Conservation (phyloP, 1,140 invertebrate genomes). For the Brachionus angularis region DNA sequence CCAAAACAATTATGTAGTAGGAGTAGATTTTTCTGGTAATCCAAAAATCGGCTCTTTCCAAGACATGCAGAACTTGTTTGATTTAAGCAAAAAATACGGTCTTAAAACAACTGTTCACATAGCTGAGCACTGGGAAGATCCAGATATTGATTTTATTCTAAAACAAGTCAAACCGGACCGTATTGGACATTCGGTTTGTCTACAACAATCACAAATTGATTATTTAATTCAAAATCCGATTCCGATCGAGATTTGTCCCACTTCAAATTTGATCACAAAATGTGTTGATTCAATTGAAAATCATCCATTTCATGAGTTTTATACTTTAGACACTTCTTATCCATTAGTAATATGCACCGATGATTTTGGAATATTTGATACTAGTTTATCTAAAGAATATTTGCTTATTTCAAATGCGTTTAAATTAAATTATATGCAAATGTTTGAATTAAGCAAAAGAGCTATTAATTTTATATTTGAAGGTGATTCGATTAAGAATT, state of each 20-base stretch:
- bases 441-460: slow-evolving; percentile 3
- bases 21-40: slow-evolving; percentile 38
- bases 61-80: background rate
- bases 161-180: slow-evolving; percentile 31
- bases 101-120: slow-evolving; percentile 31
- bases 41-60: slow-evolving; percentile 3
- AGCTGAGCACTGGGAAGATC: slow-evolving; percentile 8
- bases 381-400: slow-evolving; percentile 23
- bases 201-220: background rate
- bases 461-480: slow-evolving; percentile 31
- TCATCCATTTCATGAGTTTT: slow-evolving; percentile 37
- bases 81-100: background rate
- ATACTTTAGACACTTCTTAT: background rate
- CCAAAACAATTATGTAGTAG: background rate
- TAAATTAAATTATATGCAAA: background rate
- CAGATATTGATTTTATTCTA: slow-evolving; percentile 10
- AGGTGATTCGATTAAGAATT: no score
- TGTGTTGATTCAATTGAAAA: background rate
- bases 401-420: background rate
- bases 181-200: slow-evolving; percentile 25
- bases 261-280: slow-evolving; percentile 41
- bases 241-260: slow-evolving; percentile 40
- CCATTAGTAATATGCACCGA: slow-evolving; percentile 37
- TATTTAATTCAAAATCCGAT: slow-evolving; percentile 29
- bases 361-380: slow-evolving; percentile 39